Conservation (phyloP, 1,140 invertebrate genomes). For the Leptoteleia sp. region DNA sequence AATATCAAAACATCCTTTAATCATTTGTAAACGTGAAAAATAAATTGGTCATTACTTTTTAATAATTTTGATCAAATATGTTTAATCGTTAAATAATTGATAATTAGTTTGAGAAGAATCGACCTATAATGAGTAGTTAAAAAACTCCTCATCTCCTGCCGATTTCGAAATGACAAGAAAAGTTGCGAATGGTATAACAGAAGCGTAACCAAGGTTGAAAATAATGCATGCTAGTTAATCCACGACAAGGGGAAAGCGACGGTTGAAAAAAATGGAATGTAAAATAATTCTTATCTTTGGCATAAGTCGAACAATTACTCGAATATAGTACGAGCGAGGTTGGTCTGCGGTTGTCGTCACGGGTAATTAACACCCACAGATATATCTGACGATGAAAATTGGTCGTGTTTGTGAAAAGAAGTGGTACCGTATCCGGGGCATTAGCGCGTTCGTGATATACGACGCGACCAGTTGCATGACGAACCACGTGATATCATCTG, state of each 20-base stretch:
- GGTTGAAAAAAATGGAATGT: constrained; percentile 49
- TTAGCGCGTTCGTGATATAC: constrained; percentile 62
- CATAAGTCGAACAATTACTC: constrained; percentile 46
- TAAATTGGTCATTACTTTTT: too few species aligned
- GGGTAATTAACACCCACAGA: constrained; percentile 63
- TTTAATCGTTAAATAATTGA: too few species aligned
- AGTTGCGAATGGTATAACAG: constrained; percentile 7
- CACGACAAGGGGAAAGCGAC: neutral
- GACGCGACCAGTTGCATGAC: constrained; percentile 58
- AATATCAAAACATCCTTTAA: too few species aligned
- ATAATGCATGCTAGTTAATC: constrained; percentile 39
- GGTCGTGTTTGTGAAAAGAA: constrained; percentile 68
- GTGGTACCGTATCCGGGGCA: constrained; percentile 70
- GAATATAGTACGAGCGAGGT: constrained; percentile 19
- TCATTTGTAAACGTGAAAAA: too few species aligned
- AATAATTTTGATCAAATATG: too few species aligned
- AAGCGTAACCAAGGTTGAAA: constrained; percentile 36
- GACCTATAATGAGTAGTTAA: too few species aligned
- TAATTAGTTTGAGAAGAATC: too few species aligned
- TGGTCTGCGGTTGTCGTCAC: constrained; percentile 35
- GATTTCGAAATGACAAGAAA: constrained; percentile 1
- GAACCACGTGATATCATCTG: constrained; percentile 61
- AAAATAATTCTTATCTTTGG: constrained; percentile 59
- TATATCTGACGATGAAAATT: constrained; percentile 65
- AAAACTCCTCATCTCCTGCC: too few species aligned